phyloP scores from a whole-genome alignment of 2,113 vertebrate species.

The Noturus placidus region DNA sequence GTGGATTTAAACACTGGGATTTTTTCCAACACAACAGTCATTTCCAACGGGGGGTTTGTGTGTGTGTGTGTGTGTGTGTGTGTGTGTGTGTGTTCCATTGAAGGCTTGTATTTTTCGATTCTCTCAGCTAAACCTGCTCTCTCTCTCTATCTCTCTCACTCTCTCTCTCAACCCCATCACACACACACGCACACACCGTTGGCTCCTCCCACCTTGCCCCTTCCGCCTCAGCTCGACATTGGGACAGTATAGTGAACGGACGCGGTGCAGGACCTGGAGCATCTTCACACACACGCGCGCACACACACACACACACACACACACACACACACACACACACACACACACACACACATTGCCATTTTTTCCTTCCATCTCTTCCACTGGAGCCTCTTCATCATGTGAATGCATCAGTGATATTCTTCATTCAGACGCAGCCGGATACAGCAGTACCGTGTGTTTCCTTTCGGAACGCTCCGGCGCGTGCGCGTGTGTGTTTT shows the following conservation, averaged over 20 bases:
- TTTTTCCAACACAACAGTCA: constrained; percentile 20
- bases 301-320: constrained; percentile 7
- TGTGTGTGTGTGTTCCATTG: constrained; percentile 60
- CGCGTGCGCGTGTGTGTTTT: not conserved
- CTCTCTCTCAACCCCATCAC: constrained; percentile 7
- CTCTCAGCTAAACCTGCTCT: constrained; percentile 29
- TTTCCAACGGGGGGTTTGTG: constrained; percentile 48
- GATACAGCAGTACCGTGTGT: constrained; percentile 60
- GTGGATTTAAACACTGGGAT: constrained; percentile 27
- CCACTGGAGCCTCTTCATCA: not conserved
- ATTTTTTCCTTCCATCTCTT: constrained; percentile 1
- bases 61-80: constrained; percentile 57
- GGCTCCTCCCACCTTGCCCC: constrained; percentile 62
- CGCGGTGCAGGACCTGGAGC: constrained; percentile 63
- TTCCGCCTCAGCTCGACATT: constrained; percentile 63
- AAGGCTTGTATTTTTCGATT: constrained; percentile 66
- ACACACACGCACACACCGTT: constrained; percentile 11
- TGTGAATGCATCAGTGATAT: constrained; percentile 32
- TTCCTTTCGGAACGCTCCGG: constrained; percentile 62
- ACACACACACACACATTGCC: not conserved
- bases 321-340: constrained; percentile 31
- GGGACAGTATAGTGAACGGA: constrained; percentile 69
- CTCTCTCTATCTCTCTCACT: not conserved
- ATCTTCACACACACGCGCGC: constrained; percentile 59
- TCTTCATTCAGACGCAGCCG: constrained; percentile 53